Conservation (phyloP, 2,797 vertebrate species). For the Rhynchonycteris naso region DNA sequence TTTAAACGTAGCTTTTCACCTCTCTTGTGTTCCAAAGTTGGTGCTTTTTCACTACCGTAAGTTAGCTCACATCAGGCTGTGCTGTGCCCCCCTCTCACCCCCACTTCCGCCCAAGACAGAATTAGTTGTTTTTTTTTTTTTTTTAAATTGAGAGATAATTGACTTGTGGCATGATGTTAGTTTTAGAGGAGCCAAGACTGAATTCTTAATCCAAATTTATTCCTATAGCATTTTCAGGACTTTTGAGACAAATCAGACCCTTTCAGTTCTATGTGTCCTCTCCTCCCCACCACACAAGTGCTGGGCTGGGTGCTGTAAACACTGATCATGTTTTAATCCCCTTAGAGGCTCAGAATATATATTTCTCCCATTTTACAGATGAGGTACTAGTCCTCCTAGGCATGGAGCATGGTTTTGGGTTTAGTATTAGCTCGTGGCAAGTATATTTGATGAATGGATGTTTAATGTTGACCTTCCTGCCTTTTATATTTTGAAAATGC, state of each 20-base stretch:
- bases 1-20: not conserved
- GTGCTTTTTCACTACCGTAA: not conserved
- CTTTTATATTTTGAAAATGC: conserved; percentile 9
- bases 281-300: not conserved
- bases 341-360: not conserved
- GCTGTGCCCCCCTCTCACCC: no score
- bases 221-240: not conserved
- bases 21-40: not conserved
- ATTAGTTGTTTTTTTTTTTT: not conserved
- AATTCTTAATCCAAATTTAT: not conserved
- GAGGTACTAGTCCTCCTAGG: not conserved
- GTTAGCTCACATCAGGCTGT: not conserved
- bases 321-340: not conserved
- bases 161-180: not conserved
- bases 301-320: not conserved
- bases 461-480: not conserved
- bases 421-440: not conserved
- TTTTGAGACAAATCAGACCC: not conserved
- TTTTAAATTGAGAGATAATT: not conserved
- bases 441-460: not conserved
- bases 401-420: not conserved
- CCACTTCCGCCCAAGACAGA: not conserved
- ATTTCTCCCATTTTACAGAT: not conserved
- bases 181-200: not conserved
- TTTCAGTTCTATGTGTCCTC: not conserved